Conservation (phyloP, 2,113 vertebrate genomes). For the Atrichornis clamosus region DNA sequence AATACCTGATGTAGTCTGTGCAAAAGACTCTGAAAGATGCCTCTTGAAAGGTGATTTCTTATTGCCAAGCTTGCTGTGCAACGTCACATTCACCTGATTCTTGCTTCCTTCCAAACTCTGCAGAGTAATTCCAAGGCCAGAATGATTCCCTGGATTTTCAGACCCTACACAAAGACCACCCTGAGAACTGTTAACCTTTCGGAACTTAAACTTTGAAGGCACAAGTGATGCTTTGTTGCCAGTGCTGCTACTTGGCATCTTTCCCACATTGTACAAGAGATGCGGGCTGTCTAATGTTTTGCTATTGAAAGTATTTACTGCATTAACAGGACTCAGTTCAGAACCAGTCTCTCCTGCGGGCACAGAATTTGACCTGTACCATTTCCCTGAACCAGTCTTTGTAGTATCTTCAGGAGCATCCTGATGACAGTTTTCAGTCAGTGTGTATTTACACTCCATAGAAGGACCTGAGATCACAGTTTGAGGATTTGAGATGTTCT, state of each 20-base stretch:
- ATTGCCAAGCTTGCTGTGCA: slow-evolving; percentile 4
- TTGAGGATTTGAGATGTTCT: neutral
- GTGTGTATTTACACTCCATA: neutral
- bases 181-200: slow-evolving; percentile 52
- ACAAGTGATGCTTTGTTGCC: neutral
- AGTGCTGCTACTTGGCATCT: neutral
- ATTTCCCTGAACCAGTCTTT: neutral
- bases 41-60: slow-evolving; percentile 77
- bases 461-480: neutral
- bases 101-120: slow-evolving; percentile 44
- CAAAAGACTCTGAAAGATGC: slow-evolving; percentile 75
- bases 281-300: neutral
- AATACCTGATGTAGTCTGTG: slow-evolving; percentile 79
- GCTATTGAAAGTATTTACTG: neutral
- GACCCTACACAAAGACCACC: neutral
- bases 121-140: slow-evolving; percentile 11
- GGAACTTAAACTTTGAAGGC: slow-evolving; percentile 71
- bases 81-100: slow-evolving; percentile 12
- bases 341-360: neutral
- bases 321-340: neutral
- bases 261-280: neutral
- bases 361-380: slow-evolving; percentile 45
- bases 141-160: neutral
- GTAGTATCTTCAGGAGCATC: neutral
- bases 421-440: neutral